A percentile compares a stretch with the other conserved stretches of the same genome.
Conservation (phyloP, 2,113 vertebrate species). For the Anser brachyrhynchus region DNA sequence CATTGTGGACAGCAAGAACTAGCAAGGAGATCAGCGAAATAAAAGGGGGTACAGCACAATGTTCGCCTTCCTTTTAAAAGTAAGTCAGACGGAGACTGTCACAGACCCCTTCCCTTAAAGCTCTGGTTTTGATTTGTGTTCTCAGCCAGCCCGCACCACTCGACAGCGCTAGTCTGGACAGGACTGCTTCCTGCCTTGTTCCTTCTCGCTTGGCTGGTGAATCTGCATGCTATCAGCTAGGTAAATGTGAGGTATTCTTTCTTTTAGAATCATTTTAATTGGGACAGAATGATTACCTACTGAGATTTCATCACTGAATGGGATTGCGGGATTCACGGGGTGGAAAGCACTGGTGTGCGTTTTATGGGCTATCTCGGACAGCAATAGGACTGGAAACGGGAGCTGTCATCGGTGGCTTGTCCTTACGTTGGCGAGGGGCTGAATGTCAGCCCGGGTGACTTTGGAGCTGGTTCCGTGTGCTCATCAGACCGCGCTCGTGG, state of each 20-base stretch:
- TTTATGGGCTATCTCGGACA: no score
- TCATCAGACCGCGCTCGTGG: fast-evolving
- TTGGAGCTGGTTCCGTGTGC: neutral
- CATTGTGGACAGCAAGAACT: neutral
- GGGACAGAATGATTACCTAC: neutral
- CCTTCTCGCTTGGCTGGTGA: neutral
- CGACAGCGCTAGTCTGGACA: fast-evolving
- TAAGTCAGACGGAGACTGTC: neutral
- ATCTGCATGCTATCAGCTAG: neutral
- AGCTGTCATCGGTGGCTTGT: fast-evolving
- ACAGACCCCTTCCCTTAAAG: neutral
- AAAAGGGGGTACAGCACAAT: neutral
- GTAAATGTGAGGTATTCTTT: neutral
- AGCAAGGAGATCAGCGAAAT: neutral
- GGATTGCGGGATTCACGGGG: neutral
- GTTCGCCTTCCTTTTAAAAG: neutral
- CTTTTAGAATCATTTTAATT: neutral
- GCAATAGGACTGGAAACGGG: fast-evolving
- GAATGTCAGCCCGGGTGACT: neutral
- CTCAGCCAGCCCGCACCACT: neutral
- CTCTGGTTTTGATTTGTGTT: neutral
- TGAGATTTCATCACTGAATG: neutral
- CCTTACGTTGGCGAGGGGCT: neutral
- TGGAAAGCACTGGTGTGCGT: neutral
- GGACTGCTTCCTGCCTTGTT: neutral